Conservation (phyloP, 2,797 vertebrate species). For the Centroberyx gerrardi region DNA sequence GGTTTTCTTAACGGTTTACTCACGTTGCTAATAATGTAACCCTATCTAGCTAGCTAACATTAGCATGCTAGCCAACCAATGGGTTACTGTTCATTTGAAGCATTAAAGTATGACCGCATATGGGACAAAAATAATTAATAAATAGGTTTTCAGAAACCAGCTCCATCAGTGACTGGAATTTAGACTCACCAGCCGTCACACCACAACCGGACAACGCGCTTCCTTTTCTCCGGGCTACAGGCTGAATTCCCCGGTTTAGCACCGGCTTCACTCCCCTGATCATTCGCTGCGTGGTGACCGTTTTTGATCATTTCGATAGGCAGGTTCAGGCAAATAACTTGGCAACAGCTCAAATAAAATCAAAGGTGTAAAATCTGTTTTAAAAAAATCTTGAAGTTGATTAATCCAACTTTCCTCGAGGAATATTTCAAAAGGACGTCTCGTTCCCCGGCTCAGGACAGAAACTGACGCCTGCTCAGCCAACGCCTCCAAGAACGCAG, state of each 20-base stretch:
- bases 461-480: constrained; percentile 16
- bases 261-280: constrained; percentile 44
- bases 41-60: constrained; percentile 47
- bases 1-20: not conserved
- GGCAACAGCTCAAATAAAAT: not conserved
- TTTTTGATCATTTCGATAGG: constrained; percentile 83
- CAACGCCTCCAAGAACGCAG: constrained; percentile 66
- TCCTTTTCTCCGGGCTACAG: constrained; percentile 81
- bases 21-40: constrained; percentile 23
- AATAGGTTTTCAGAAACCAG: not conserved
- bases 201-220: constrained; percentile 89
- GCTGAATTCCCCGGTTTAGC: constrained; percentile 36
- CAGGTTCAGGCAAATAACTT: fast-evolving
- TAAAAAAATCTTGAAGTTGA: not conserved
- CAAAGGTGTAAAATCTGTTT: not conserved
- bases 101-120: not conserved
- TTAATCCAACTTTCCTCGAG: not conserved
- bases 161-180: not conserved
- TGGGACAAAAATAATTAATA: fast-evolving
- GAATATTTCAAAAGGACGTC: not conserved
- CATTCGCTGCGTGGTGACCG: constrained; percentile 77
- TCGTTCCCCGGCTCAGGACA: not conserved
- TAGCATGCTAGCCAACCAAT: constrained; percentile 47
- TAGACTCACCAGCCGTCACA: constrained; percentile 94
- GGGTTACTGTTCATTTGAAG: no score